phyloP scores from a whole-genome alignment of 2,797 vertebrate genomes.

The Capromys pilorides region DNA sequence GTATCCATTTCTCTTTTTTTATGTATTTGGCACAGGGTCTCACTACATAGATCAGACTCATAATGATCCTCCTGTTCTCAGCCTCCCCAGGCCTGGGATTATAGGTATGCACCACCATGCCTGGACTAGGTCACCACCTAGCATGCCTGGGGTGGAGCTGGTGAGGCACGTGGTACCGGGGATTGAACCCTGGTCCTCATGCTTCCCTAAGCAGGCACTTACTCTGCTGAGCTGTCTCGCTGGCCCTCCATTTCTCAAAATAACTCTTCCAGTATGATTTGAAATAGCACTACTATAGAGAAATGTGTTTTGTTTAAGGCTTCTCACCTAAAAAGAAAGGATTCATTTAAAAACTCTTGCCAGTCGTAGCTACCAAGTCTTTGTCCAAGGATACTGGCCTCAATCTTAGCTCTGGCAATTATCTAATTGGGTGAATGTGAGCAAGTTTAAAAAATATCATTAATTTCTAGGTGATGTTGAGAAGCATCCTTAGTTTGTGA shows the following conservation, averaged over 20 bases:
- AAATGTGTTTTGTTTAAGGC: background rate
- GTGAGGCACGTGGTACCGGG: too few species aligned
- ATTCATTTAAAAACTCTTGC: background rate
- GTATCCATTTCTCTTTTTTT: background rate
- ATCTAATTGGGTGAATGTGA: background rate
- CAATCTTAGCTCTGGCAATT: background rate
- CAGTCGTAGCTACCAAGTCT: background rate
- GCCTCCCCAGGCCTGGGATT: too few species aligned
- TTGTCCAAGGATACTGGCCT: background rate
- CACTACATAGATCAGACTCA: too few species aligned
- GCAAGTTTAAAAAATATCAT: background rate
- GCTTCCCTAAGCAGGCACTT: too few species aligned
- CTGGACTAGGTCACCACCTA: too few species aligned
- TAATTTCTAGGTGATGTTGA: conserved; percentile 49
- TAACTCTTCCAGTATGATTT: background rate
- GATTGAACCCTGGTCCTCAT: too few species aligned
- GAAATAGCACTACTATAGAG: background rate
- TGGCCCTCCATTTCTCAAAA: background rate
- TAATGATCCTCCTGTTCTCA: too few species aligned
- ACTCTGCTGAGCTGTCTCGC: too few species aligned
- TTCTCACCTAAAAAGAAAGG: background rate
- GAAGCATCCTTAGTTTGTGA: background rate
- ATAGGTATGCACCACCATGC: too few species aligned
- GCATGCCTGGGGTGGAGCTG: too few species aligned
- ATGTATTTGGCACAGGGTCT: too few species aligned